Evolutionary conservation across 1,140 invertebrate genomes (phyloP).

Genomic region (Pachypeltis micranthus): DNA sequence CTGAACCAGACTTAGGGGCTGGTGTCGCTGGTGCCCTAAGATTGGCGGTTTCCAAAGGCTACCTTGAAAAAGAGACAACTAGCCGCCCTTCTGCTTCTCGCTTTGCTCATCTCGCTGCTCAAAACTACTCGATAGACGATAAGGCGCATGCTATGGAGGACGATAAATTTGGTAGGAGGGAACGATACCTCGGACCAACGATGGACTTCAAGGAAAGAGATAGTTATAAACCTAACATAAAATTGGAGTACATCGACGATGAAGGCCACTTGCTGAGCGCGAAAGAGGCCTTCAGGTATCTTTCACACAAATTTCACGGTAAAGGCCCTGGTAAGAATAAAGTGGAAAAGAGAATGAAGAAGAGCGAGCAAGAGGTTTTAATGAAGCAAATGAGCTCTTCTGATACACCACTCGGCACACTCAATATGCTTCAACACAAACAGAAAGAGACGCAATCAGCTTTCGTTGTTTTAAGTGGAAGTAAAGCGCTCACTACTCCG

Average conservation of each 20-base stretch:
- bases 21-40: slow-evolving; percentile 86
- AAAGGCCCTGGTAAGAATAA: slow-evolving; percentile 99
- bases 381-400: slow-evolving; percentile 99
- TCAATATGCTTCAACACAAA: slow-evolving; percentile 88
- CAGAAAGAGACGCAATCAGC: slow-evolving; percentile 93
- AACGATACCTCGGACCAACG: slow-evolving; percentile 72
- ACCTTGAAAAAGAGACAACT: slow-evolving; percentile 70
- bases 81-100: slow-evolving; percentile 58
- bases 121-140: slow-evolving; percentile 95
- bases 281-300: slow-evolving; percentile 91
- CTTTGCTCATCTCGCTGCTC: slow-evolving; percentile 66
- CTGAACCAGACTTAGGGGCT: slow-evolving; percentile 85
- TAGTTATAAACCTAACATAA: slow-evolving; percentile 86
- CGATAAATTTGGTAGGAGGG: slow-evolving; percentile 65
- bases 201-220: slow-evolving; percentile 91
- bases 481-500: slow-evolving; percentile 42
- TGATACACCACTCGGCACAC: slow-evolving; percentile 89
- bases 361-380: slow-evolving; percentile 84
- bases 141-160: slow-evolving; percentile 81
- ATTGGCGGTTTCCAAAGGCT: slow-evolving; percentile 90
- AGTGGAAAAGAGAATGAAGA: slow-evolving; percentile 91
- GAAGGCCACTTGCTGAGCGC: slow-evolving; percentile 76
- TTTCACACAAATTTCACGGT: slow-evolving; percentile 97
- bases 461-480: slow-evolving; percentile 87
- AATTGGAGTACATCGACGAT: slow-evolving; percentile 96